These are phyloP conservation scores for Drosophila hamatofila DNA, from an alignment of 2,888 invertebrate species.

Conservation along the genomic window DNA sequence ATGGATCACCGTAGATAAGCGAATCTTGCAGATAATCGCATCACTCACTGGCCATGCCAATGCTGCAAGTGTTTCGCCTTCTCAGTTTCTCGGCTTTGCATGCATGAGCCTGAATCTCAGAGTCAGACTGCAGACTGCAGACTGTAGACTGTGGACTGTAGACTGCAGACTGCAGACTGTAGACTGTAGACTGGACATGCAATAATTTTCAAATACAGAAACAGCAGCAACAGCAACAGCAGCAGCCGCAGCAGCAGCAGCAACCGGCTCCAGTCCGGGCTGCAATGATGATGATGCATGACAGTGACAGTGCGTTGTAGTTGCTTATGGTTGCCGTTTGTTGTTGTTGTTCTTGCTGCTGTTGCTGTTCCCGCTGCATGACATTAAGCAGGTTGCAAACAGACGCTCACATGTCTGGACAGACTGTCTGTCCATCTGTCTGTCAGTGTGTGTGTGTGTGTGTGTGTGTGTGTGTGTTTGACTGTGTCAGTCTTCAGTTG, in stretches of 20 bases:
- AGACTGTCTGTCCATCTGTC: slow-evolving; percentile 38
- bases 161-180: slow-evolving; percentile 13
- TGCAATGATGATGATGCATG: slow-evolving; percentile 78
- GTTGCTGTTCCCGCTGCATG: slow-evolving; percentile 75
- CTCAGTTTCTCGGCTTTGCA: slow-evolving; percentile 65
- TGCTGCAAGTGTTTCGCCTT: slow-evolving; percentile 71
- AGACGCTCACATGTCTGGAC: slow-evolving; percentile 71
- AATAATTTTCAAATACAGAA: slow-evolving; percentile 81
- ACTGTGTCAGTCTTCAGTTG: slow-evolving; percentile 15
- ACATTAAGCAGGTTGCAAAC: slow-evolving; percentile 83
- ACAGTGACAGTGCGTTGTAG: slow-evolving; percentile 82
- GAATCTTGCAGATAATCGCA: slow-evolving; percentile 83
- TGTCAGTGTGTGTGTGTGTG: slow-evolving; percentile 7
- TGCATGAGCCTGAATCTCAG: slow-evolving; percentile 45
- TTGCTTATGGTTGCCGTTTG: slow-evolving; percentile 45
- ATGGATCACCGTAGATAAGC: slow-evolving; percentile 84
- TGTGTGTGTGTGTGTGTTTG: slow-evolving; percentile 5
- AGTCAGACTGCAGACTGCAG: background rate
- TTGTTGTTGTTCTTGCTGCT: slow-evolving; percentile 16
- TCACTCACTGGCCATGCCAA: slow-evolving; percentile 79
- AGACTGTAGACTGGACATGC: slow-evolving; percentile 71
- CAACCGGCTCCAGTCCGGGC: slow-evolving; percentile 48
- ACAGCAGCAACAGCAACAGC: slow-evolving; percentile 46
- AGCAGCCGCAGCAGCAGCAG: slow-evolving; percentile 21
- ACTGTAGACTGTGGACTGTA: slow-evolving; percentile 15